Conservation (phyloP, 2,113 vertebrate species). For the Gymnogyps californianus region DNA sequence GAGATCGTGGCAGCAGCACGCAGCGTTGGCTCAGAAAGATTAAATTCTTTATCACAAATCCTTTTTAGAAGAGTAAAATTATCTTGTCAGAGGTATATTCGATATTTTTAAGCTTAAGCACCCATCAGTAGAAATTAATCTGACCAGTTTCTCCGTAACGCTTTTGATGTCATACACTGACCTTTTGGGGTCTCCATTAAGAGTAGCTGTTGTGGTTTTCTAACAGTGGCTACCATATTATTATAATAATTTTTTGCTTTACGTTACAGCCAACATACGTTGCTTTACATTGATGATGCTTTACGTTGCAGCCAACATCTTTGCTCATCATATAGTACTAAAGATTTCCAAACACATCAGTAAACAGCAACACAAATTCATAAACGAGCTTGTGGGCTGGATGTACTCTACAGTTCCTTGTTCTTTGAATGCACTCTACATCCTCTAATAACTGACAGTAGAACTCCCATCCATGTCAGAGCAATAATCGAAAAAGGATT, state of each 20-base stretch:
- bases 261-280: too few species aligned
- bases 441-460: not conserved
- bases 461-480: not conserved
- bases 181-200: too few species aligned
- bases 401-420: not conserved
- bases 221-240: too few species aligned
- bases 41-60: too few species aligned
- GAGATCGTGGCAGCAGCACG: not conserved
- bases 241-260: too few species aligned
- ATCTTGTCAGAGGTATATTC: too few species aligned
- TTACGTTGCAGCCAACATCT: not conserved
- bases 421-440: not conserved
- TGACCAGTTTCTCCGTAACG: too few species aligned
- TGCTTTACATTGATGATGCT: not conserved
- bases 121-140: too few species aligned
- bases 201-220: too few species aligned
- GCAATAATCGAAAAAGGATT: constrained; percentile 5
- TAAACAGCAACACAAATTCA: not conserved
- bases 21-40: not conserved
- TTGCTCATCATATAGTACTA: not conserved
- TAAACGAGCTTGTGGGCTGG: not conserved
- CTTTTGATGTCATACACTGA: too few species aligned
- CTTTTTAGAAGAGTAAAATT: too few species aligned
- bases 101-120: too few species aligned
- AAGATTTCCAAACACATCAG: not conserved